Conservation (phyloP, 2,113 vertebrate genomes). For the Coryphaenoides rupestris region DNA sequence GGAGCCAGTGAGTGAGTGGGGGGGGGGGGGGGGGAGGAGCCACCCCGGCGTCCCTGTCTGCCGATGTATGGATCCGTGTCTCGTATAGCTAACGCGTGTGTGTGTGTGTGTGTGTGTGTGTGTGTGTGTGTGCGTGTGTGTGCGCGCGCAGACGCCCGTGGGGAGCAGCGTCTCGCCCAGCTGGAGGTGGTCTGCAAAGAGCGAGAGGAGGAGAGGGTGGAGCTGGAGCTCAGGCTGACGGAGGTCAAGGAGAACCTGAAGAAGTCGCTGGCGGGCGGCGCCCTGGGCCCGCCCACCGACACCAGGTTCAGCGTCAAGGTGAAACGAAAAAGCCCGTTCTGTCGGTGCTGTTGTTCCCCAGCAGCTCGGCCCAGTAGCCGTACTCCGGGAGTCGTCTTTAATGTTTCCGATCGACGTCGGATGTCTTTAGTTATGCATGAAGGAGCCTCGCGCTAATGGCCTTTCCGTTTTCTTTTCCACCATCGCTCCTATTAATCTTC, state of each 20-base stretch:
- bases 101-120: background rate
- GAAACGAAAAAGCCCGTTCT: too few relatives aligned
- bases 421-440: too few relatives aligned
- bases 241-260: slow-evolving; percentile 93
- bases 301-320: slow-evolving; percentile 68
- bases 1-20: slow-evolving; percentile 80
- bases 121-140: slow-evolving; percentile 25
- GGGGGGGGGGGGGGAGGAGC: slow-evolving; percentile 23
- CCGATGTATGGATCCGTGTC: background rate
- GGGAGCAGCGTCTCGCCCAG: slow-evolving; percentile 75
- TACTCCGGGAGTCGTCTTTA: too few relatives aligned
- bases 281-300: slow-evolving; percentile 76
- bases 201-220: slow-evolving; percentile 85
- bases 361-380: too few relatives aligned
- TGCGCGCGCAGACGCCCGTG: slow-evolving; percentile 23
- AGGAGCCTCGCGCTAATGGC: too few relatives aligned
- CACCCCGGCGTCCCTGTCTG: slow-evolving; percentile 3
- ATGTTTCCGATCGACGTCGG: too few relatives aligned
- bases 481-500: background rate
- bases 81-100: background rate
- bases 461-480: background rate
- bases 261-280: slow-evolving; percentile 87
- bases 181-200: slow-evolving; percentile 85
- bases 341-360: too few relatives aligned
- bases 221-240: slow-evolving; percentile 86